Conservation (phyloP, 1,140 invertebrate species). For the Trichonephila clavata region DNA sequence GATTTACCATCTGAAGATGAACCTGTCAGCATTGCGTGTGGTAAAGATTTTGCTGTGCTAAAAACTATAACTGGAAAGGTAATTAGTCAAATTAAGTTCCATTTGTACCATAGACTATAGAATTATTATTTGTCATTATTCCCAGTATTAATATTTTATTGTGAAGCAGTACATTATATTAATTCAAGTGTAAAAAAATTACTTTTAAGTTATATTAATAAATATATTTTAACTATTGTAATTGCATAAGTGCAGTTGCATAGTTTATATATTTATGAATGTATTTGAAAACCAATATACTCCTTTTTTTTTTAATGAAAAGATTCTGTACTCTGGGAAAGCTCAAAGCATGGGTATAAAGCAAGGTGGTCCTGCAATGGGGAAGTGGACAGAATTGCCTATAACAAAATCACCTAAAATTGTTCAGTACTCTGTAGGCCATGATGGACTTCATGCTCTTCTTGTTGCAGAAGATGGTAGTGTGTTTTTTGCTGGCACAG, state of each 20-base stretch:
- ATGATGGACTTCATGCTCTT: conserved; percentile 95
- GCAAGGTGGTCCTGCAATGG: conserved; percentile 83
- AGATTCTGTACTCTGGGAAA: conserved; percentile 90
- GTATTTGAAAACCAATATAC: no score
- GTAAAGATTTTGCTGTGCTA: conserved; percentile 92
- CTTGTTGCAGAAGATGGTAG: conserved; percentile 94
- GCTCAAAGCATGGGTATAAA: conserved; percentile 88
- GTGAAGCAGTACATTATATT: no score
- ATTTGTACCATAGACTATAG: not conserved
- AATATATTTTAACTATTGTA: not conserved
- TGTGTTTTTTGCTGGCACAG: conserved; percentile 92
- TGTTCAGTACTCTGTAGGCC: conserved; percentile 91
- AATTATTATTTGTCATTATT: no score
- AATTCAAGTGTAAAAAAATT: not conserved
- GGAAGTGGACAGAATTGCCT: conserved; percentile 89
- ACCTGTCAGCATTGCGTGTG: conserved; percentile 85
- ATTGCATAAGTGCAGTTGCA: not conserved
- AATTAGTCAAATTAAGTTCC: conserved; percentile 41
- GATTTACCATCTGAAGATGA: conserved; percentile 85
- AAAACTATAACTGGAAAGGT: conserved; percentile 90
- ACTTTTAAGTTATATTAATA: not conserved
- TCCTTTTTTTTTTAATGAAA: conserved; percentile 41
- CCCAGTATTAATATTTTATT: no score
- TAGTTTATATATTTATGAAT: no score
- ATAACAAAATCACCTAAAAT: conserved; percentile 89